Evolutionary conservation across 2,888 invertebrate genomes (phyloP), one percentile per base, ranked within the genome.

Genomic region (Allacma fusca): DNA sequence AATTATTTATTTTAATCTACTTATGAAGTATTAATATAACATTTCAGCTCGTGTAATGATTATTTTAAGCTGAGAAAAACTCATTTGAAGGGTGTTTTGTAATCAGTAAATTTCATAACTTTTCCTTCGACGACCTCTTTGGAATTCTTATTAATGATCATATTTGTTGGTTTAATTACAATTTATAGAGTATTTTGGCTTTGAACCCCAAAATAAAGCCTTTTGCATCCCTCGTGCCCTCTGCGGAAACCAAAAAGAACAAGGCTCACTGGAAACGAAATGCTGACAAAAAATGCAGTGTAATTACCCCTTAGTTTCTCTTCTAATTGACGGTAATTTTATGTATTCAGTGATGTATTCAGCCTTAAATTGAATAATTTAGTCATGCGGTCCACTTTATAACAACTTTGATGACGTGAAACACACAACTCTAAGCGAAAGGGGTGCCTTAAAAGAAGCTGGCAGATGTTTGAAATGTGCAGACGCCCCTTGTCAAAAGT

Each of bases 391-490:
- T 28, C 89, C 92, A 0, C 86, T 94, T 78, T 90, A 90, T 79
- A 96, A 96, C 83, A 94, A 99, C 87, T 99, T 99, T 87, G 94
- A 94, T 81, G 98, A 99, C 85, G 94, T 98, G 80, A 99, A 99
- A 86, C 97, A 96, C 85, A 98, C 98, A 0, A 98, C 98, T 0
- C 86, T 99, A 65, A 97, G 97, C 76, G 98, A 99, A 87, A 91
- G 98, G 21, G 98, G 94, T 0, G 98, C 98, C 0, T 88, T 99
- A 44, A 91, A 89, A 81, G 98, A 98, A 87, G 95, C 97, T 0
- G 91, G 93, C 0, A 89, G 96, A 70, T 96, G 96, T 85, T 88
- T 96, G 24, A 96, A 96, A 86, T 96, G 96, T 86, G 95, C 94
- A 0, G 98, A 98, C 87, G 97, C 98, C 0, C 98, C 98, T 0